Conservation (phyloP, 37 sponge, comb jelly and placozoan species). For the Dysidea cf. avara region DNA sequence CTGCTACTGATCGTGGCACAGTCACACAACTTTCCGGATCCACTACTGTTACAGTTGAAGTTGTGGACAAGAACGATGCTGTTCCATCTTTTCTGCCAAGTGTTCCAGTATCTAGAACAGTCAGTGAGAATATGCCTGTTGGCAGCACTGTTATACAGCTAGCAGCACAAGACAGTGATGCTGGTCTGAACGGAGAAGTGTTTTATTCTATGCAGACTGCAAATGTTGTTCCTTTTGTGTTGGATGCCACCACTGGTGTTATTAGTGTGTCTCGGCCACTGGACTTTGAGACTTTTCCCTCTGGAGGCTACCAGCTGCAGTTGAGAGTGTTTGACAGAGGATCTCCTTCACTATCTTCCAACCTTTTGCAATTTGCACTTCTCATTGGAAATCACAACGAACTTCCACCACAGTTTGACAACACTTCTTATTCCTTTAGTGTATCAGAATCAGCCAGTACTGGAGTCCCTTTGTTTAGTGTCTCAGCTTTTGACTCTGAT, state of each 20-base stretch:
- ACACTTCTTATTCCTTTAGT: neutral
- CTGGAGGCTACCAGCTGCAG: slow-evolving; percentile 16
- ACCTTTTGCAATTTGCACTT: too few species aligned
- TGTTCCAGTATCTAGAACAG: neutral
- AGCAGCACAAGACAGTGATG: slow-evolving; percentile 53
- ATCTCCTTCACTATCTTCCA: too few species aligned
- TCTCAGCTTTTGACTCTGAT: neutral
- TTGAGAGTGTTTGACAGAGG: too few species aligned
- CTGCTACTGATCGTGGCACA: slow-evolving; percentile 25
- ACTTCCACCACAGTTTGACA: slow-evolving; percentile 25
- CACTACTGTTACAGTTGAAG: slow-evolving; percentile 20
- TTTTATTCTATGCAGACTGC: slow-evolving; percentile 43
- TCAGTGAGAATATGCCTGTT: slow-evolving; percentile 32
- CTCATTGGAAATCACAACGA: slow-evolving; percentile 30
- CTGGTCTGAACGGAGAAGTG: slow-evolving; percentile 16
- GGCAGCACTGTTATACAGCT: slow-evolving; percentile 31
- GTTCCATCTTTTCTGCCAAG: slow-evolving; percentile 19
- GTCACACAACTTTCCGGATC: too few species aligned
- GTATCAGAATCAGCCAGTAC: slow-evolving; percentile 6
- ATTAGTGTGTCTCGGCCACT: slow-evolving; percentile 17
- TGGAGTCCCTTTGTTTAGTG: too few species aligned
- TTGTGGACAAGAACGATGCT: slow-evolving; percentile 57
- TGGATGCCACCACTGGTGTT: neutral
- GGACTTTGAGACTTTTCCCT: slow-evolving; percentile 47
- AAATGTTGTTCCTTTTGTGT: neutral